phyloP scores from a whole-genome alignment of 1,140 invertebrate genomes.

The Bemisia tabaci region DNA sequence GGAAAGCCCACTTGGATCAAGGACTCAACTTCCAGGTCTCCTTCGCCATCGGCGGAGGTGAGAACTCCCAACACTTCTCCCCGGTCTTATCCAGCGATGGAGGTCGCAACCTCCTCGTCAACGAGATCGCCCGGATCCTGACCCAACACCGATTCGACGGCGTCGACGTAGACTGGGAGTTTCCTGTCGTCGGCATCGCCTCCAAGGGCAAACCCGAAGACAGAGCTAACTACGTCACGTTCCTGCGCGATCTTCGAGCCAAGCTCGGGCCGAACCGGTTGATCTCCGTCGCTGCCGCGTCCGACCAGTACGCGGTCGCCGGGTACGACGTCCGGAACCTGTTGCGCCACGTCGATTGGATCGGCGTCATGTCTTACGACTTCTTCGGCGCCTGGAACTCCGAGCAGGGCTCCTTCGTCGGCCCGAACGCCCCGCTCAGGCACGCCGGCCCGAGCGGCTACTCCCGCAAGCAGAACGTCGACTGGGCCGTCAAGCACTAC shows the following conservation, averaged over 20 bases:
- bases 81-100: no score
- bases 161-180: conserved; percentile 45
- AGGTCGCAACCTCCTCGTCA: no score
- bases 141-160: no score
- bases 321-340: conserved; percentile 16
- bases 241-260: conserved; percentile 17
- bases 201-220: conserved; percentile 16
- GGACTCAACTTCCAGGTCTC: conserved; percentile 37
- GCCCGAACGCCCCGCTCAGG: conserved; percentile 14
- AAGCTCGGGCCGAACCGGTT: conserved; percentile 14
- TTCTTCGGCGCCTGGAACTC: conserved; percentile 18
- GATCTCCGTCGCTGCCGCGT: conserved; percentile 17
- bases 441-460: conserved; percentile 15
- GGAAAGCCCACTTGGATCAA: conserved; percentile 2
- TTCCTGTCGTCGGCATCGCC: conserved; percentile 32
- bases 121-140: no score
- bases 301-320: conserved; percentile 14
- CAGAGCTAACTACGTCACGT: conserved; percentile 17
- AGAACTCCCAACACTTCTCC: conserved; percentile 34
- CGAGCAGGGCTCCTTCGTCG: conserved; percentile 18
- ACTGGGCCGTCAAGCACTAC: conserved; percentile 20
- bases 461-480: conserved; percentile 17
- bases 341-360: conserved; percentile 17
- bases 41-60: conserved; percentile 38
- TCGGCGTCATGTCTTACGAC: conserved; percentile 18